phyloP scores from a whole-genome alignment of 2,888 invertebrate genomes.

The Agrilus biguttatus region DNA sequence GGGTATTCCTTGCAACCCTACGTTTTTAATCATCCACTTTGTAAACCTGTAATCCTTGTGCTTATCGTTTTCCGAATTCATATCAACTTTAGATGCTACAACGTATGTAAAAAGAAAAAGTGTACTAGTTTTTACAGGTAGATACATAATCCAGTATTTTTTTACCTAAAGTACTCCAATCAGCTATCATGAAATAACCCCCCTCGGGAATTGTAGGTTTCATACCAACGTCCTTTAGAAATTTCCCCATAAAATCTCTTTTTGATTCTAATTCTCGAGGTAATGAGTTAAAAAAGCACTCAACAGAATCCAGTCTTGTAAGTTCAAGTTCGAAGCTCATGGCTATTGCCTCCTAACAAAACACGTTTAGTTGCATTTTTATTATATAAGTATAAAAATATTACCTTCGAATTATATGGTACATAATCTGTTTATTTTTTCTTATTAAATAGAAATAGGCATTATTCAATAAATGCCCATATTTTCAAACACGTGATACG shows the following conservation, averaged over 20 bases:
- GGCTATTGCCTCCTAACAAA: conserved; percentile 74
- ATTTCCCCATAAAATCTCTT: conserved; percentile 63
- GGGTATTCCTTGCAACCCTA: conserved; percentile 87
- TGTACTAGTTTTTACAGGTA: conserved; percentile 4
- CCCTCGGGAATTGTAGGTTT: conserved; percentile 87
- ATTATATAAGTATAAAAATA: background rate
- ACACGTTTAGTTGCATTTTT: background rate
- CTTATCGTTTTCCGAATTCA: conserved; percentile 53
- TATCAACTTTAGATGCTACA: conserved; percentile 49
- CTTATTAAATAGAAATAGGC: no score
- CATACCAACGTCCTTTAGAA: conserved; percentile 69
- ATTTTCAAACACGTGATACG: no score
- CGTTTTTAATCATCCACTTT: conserved; percentile 88
- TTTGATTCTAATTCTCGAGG: conserved; percentile 61
- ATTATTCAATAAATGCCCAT: no score
- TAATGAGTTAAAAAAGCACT: conserved; percentile 72
- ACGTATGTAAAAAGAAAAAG: conserved; percentile 6
- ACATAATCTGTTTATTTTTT: background rate
- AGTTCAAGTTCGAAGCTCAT: conserved; percentile 78
- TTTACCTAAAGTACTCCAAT: conserved; percentile 67
- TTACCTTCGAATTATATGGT: no score
- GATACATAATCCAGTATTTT: background rate
- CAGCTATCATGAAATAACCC: conserved; percentile 94
- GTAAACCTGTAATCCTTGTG: conserved; percentile 84
- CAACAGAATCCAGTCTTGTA: conserved; percentile 47